Conservation (phyloP, 1,140 invertebrate species). For the Bathynomus jamesi region DNA sequence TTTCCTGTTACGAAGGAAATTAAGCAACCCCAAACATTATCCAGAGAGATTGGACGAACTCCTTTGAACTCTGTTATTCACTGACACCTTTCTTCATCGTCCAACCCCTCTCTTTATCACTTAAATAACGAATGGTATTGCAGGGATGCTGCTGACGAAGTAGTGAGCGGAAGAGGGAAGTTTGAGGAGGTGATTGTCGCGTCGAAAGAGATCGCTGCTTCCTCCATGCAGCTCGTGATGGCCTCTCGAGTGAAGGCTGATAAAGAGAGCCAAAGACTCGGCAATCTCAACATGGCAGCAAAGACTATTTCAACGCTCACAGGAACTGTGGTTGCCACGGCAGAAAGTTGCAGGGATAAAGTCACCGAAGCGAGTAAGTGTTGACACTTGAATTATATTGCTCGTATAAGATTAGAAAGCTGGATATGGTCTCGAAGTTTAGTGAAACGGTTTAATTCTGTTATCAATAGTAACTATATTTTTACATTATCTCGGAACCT, state of each 20-base stretch:
- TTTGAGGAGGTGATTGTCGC: conserved; percentile 91
- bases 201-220: conserved; percentile 93
- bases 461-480: neutral
- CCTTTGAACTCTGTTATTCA: too few relatives aligned
- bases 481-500: neutral
- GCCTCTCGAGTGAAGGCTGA: conserved; percentile 84
- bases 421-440: neutral
- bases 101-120: too few relatives aligned
- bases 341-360: conserved; percentile 75
- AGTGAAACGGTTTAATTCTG: neutral
- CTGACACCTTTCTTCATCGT: too few relatives aligned
- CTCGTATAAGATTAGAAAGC: neutral
- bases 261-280: conserved; percentile 65
- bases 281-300: conserved; percentile 71
- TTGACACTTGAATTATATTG: neutral
- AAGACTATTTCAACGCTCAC: conserved; percentile 80
- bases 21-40: too few relatives aligned
- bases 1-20: too few relatives aligned
- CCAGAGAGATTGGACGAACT: too few relatives aligned
- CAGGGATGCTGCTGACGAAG: conserved; percentile 87
- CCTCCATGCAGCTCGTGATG: conserved; percentile 92
- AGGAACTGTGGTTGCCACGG: conserved; percentile 83
- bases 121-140: too few relatives aligned
- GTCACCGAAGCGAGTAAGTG: conserved; percentile 72
- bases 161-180: conserved; percentile 75